Percentiles rank a stretch among this genome's conserved stretches.
Evolutionary conservation across 2,113 vertebrate genomes (phyloP).

Genomic region (Triplophysa tibetana): DNA sequence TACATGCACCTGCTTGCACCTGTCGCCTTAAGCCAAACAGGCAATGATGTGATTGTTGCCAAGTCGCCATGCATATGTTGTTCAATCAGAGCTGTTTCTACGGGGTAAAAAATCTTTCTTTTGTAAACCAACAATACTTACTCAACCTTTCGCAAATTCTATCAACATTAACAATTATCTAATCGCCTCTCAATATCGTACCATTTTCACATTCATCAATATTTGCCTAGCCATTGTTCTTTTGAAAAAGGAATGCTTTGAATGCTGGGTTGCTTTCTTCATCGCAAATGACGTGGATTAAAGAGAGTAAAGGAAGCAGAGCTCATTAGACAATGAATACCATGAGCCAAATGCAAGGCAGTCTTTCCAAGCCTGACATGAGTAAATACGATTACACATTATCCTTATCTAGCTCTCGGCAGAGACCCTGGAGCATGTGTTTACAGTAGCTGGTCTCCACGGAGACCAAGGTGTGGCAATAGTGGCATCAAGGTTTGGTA

Average conservation of each 20-base stretch:
- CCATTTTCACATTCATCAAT: slow-evolving; percentile 1
- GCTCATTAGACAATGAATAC: slow-evolving; percentile 53
- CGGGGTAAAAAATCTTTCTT: not conserved
- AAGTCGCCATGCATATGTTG: slow-evolving; percentile 7
- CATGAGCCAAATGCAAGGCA: not conserved
- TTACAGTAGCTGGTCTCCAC: slow-evolving; percentile 51
- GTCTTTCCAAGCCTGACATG: slow-evolving; percentile 7
- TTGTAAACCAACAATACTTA: slow-evolving; percentile 21
- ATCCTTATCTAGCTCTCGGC: slow-evolving; percentile 41
- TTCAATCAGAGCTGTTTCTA: not conserved
- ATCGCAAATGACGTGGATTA: not conserved
- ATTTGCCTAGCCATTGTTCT: slow-evolving; percentile 32
- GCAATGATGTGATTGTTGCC: slow-evolving; percentile 10
- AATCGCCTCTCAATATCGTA: not conserved
- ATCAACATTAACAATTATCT: not conserved
- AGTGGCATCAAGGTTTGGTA: slow-evolving; percentile 28
- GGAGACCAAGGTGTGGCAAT: slow-evolving; percentile 54
- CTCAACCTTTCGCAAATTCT: not conserved
- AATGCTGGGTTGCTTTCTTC: not conserved
- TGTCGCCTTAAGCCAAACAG: slow-evolving; percentile 17
- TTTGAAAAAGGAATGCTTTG: slow-evolving; percentile 28
- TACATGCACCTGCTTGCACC: slow-evolving; percentile 6
- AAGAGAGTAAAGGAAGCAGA: not conserved
- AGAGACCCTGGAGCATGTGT: slow-evolving; percentile 39
- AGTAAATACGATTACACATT: slow-evolving; percentile 5